These are phyloP conservation scores for Lasiurus cinereus DNA, from an alignment of 2,113 vertebrate species.

Conservation along the genomic window DNA sequence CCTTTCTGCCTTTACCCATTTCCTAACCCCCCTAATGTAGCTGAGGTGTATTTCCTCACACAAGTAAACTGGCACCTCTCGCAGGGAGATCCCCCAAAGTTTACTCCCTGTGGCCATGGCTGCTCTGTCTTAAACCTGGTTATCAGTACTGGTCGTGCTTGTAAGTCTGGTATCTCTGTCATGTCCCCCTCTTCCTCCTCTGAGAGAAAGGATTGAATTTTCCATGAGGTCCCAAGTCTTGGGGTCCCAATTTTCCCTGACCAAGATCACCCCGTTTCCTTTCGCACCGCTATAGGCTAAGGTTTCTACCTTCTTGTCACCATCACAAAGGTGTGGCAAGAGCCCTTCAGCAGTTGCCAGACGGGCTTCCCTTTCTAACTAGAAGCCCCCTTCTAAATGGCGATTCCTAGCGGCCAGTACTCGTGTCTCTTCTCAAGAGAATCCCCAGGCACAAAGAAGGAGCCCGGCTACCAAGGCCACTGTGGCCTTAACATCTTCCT, in stretches of 20 bases:
- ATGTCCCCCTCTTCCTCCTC: not conserved
- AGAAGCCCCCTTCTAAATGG: not conserved
- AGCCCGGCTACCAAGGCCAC: not conserved
- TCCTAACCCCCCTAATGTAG: not conserved
- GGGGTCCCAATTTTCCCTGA: not conserved
- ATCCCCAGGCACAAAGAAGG: not conserved
- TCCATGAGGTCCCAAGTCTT: not conserved
- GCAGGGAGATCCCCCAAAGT: not conserved
- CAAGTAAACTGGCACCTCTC: not conserved
- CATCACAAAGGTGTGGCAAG: fast-evolving
- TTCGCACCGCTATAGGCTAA: not conserved
- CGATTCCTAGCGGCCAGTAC: too few species aligned
- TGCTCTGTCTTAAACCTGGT: not conserved
- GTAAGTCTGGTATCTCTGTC: not conserved
- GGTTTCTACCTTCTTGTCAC: not conserved
- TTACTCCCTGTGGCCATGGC: not conserved
- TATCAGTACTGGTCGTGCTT: not conserved
- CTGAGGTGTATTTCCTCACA: not conserved
- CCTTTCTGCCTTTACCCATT: not conserved
- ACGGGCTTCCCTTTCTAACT: not conserved
- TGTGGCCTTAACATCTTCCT: not conserved
- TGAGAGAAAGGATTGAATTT: not conserved
- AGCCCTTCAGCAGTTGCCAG: not conserved
- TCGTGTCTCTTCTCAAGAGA: not conserved
- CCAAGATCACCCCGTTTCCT: not conserved